Conservation (phyloP, 2,888 invertebrate genomes). For the Furcula furcula region DNA sequence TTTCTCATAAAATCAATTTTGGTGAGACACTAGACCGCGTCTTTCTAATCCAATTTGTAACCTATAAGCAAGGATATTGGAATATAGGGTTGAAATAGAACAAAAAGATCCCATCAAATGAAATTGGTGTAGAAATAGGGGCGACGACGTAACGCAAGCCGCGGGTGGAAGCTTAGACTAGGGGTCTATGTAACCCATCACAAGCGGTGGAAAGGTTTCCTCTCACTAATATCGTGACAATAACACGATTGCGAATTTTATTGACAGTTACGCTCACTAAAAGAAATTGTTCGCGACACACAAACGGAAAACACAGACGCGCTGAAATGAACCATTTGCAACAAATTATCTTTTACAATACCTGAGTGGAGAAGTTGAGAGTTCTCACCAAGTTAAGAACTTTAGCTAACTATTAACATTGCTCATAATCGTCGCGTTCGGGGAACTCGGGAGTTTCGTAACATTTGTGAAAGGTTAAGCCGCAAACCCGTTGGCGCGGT, state of each 20-base stretch:
- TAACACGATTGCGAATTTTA: constrained; percentile 5
- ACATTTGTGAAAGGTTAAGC: constrained; percentile 39
- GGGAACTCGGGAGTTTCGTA: constrained; percentile 29
- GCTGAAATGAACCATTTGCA: constrained; percentile 20
- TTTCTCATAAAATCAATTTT: constrained; percentile 45
- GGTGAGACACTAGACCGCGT: constrained; percentile 42
- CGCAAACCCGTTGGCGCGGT: constrained; percentile 33
- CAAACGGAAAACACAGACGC: neutral
- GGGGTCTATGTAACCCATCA: constrained; percentile 7
- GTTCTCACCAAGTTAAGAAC: constrained; percentile 27
- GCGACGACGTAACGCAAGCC: constrained; percentile 31
- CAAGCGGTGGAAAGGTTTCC: constrained; percentile 13
- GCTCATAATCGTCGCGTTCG: constrained; percentile 42
- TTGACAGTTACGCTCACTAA: neutral
- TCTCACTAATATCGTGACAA: constrained; percentile 11
- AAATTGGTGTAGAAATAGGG: constrained; percentile 42
- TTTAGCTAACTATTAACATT: constrained; percentile 38
- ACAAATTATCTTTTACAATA: constrained; percentile 25
- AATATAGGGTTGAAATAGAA: constrained; percentile 43
- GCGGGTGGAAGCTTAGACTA: constrained; percentile 12
- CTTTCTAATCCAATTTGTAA: constrained; percentile 58
- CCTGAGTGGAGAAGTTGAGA: constrained; percentile 30
- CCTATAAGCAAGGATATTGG: constrained; percentile 53
- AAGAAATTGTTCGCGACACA: neutral
- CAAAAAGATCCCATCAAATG: constrained; percentile 46